A percentile compares a stretch with the other conserved stretches of the same genome.
phyloP scores from a whole-genome alignment of 2,888 invertebrate species.

The Ferrisia virgata region DNA sequence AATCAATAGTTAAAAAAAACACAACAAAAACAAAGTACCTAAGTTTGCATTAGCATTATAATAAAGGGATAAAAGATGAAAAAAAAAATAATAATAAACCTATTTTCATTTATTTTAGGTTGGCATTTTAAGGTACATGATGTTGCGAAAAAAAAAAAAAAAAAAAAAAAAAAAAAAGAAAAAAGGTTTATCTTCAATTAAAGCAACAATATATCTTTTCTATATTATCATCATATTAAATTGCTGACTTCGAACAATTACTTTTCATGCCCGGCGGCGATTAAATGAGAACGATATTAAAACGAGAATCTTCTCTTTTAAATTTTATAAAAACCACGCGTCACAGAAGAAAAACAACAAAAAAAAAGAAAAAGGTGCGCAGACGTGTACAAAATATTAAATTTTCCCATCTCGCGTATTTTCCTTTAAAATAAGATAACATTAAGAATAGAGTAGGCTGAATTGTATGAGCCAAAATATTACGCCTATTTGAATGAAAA shows the following conservation, averaged over 20 bases:
- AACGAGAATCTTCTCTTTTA: background rate
- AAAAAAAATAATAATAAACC: too few relatives aligned
- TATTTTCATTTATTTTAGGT: background rate
- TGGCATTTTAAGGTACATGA: background rate
- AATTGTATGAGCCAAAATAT: too few relatives aligned
- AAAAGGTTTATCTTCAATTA: background rate
- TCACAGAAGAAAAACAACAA: background rate
- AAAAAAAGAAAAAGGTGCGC: background rate
- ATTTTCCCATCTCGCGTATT: background rate
- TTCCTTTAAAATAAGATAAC: too few relatives aligned
- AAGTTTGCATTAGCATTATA: background rate
- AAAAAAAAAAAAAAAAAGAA: too few relatives aligned
- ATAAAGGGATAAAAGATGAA: background rate
- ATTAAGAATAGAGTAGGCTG: too few relatives aligned
- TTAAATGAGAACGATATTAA: background rate
- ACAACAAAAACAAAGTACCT: background rate
- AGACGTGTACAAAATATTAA: background rate
- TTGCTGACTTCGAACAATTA: background rate
- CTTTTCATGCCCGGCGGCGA: background rate
- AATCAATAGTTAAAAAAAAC: background rate
- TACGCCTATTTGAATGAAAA: too few relatives aligned
- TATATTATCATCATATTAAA: background rate
- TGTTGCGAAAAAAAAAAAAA: too few relatives aligned
- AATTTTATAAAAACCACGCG: background rate
- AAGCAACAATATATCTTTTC: background rate